A percentile compares a stretch with the other conserved stretches of the same genome.
phyloP scores from a whole-genome alignment of 2,888 invertebrate genomes.

The Euphydryas editha region DNA sequence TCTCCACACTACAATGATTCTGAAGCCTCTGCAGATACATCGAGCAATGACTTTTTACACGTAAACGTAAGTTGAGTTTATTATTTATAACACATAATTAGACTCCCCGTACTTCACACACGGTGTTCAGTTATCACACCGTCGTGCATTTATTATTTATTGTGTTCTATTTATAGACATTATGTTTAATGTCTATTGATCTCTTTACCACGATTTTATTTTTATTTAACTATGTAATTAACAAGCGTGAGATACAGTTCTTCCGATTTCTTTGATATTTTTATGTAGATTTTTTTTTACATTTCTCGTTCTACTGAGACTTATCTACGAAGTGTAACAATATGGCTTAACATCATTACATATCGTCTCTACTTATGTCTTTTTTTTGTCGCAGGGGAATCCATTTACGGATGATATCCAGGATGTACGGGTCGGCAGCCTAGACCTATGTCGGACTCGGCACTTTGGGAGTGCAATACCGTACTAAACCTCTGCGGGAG shows the following conservation, averaged over 20 bases:
- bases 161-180: background rate
- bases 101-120: background rate
- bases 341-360: too few species aligned
- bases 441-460: too few species aligned
- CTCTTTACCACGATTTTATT: background rate
- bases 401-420: too few species aligned
- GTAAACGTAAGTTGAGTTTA: constrained; percentile 5
- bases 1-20: constrained; percentile 16
- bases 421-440: too few species aligned
- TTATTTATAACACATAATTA: constrained; percentile 12
- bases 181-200: background rate
- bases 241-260: background rate
- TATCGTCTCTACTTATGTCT: too few species aligned
- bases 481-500: too few species aligned
- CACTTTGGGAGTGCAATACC: too few species aligned
- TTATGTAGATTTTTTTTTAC: too few species aligned
- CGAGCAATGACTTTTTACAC: constrained; percentile 15
- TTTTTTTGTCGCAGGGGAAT: too few species aligned
- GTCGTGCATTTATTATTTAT: background rate
- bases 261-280: background rate
- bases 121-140: background rate
- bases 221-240: background rate
- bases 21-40: constrained; percentile 6
- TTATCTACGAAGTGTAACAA: too few species aligned
- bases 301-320: too few species aligned